Evolutionary conservation across 2,113 vertebrate species (phyloP).

Genomic region (Rhabdornis inornatus): DNA sequence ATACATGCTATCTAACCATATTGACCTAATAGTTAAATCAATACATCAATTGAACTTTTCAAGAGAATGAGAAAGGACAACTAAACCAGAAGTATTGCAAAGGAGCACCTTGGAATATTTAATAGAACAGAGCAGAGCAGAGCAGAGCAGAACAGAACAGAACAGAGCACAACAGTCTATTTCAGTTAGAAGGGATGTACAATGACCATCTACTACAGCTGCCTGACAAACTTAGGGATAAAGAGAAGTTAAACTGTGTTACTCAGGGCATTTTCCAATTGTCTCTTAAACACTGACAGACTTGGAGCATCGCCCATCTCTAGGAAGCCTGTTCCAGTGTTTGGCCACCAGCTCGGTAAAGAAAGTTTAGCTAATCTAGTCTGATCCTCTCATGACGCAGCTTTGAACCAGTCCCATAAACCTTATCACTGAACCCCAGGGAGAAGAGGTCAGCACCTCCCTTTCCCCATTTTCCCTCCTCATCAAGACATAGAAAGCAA

Average conservation of each 20-base stretch:
- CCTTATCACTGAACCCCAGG: neutral
- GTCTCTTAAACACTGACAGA: neutral
- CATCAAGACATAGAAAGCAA: neutral
- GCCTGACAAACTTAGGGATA: neutral
- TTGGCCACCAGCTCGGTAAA: neutral
- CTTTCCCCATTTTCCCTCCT: neutral
- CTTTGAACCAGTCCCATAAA: neutral
- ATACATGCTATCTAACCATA: neutral
- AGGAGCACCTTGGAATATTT: neutral
- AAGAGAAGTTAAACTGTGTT: neutral
- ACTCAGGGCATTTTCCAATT: neutral
- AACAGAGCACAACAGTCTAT: neutral
- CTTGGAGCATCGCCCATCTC: accelerated
- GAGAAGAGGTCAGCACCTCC: neutral
- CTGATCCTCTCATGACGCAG: neutral
- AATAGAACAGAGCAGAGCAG: neutral
- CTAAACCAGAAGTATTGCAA: neutral
- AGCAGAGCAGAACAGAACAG: neutral
- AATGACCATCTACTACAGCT: neutral
- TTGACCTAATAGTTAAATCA: neutral
- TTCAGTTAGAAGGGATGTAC: neutral
- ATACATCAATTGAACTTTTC: neutral
- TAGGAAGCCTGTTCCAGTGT: neutral
- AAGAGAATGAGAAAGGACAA: neutral
- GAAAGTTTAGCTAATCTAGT: neutral